A percentile compares a stretch with the other conserved stretches of the same genome.
These are phyloP conservation scores for Bicyclus anynana DNA, from an alignment of 1,140 invertebrate species.

Conservation along the genomic window DNA sequence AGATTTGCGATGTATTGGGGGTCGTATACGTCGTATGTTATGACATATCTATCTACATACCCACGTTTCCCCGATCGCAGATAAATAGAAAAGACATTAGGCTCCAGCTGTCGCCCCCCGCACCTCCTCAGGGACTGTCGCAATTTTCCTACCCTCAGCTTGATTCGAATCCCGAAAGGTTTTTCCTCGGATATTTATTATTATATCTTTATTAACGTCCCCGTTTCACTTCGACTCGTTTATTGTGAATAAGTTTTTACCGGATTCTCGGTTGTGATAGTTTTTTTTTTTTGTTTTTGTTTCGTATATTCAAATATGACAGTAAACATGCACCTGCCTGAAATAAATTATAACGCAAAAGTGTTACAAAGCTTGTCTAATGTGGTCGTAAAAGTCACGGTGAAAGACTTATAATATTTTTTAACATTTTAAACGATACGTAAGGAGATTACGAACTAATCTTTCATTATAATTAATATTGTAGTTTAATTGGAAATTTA, in stretches of 20 bases:
- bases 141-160: constrained; percentile 73
- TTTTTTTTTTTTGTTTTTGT: not conserved
- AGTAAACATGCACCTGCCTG: not conserved
- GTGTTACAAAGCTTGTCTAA: not conserved
- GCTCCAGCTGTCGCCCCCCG: constrained; percentile 62
- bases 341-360: not conserved
- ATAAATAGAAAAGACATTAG: constrained; percentile 72
- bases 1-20: constrained; percentile 14
- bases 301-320: not conserved
- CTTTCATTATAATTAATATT: not conserved
- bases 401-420: not conserved
- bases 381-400: not conserved
- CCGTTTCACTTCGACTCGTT: constrained; percentile 51
- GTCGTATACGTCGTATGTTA: constrained; percentile 47
- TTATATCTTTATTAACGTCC: constrained; percentile 74
- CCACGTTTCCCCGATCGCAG: constrained; percentile 51
- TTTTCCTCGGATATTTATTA: constrained; percentile 69
- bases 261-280: not conserved
- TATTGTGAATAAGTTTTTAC: constrained; percentile 29
- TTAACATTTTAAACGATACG: not conserved
- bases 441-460: not conserved
- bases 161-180: constrained; percentile 69
- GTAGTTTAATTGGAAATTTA: not conserved
- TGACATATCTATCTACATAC: constrained; percentile 51
- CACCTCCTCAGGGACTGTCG: constrained; percentile 60